phyloP scores from a whole-genome alignment of 2,888 invertebrate genomes.

The Saturnia japonica region DNA sequence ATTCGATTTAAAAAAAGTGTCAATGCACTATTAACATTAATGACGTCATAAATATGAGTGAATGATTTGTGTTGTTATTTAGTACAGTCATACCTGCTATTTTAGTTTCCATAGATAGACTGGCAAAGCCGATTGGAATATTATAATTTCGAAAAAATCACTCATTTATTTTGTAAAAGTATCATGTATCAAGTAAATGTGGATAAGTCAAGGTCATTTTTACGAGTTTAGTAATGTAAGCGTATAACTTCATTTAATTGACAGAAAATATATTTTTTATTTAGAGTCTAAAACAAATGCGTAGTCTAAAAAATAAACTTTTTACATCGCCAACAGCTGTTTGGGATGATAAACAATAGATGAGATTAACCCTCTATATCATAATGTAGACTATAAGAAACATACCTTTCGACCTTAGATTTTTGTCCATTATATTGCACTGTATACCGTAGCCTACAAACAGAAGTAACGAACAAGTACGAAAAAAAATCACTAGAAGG shows the following conservation, averaged over 20 bases:
- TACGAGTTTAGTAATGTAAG: background rate
- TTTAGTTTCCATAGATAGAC: background rate
- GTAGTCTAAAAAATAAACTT: background rate
- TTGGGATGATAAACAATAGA: background rate
- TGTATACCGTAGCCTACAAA: too few species aligned
- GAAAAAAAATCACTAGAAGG: too few species aligned
- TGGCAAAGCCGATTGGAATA: too few species aligned
- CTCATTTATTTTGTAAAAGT: too few species aligned
- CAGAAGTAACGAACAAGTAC: too few species aligned
- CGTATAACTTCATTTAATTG: background rate
- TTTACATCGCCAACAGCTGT: too few species aligned
- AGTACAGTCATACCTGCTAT: background rate
- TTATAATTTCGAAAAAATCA: too few species aligned
- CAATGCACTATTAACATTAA: background rate
- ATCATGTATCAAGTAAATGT: background rate
- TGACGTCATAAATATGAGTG: background rate
- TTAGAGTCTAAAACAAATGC: background rate
- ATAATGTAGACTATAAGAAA: too few species aligned
- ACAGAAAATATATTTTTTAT: background rate
- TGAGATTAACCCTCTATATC: too few species aligned
- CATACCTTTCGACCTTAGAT: too few species aligned
- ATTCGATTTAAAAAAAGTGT: slow-evolving; percentile 3
- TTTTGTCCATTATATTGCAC: too few species aligned
- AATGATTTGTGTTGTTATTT: background rate
- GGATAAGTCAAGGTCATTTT: background rate